Base-by-base conservation (phyloP, 2,797 vertebrate genomes). In the Gymnothorax reevesii region DNA sequence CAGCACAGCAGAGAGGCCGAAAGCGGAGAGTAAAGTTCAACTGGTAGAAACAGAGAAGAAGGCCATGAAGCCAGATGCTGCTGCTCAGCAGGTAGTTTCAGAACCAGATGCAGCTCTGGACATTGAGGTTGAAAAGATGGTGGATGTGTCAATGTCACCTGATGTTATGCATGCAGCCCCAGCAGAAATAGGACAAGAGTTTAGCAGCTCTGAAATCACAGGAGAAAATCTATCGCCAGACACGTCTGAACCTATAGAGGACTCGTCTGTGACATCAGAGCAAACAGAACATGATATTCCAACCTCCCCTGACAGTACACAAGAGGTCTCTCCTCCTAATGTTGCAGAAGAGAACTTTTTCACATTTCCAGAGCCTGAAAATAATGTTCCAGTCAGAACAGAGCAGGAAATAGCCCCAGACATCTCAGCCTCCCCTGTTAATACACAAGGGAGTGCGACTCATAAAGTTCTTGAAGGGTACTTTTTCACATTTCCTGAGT, bases 11-110 rank as follows among this genome's bases (percentile, higher is more conserved):
- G 94, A 90, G 90, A 94, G 89, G 27, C 62, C 94, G 91, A 94
- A 94, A 90, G 92, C 96, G 93, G 93, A 90, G 88, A 93, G 94
- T 90, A 22, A 7, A 59, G 42, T 80, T 27, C 92, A 92, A 92
- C 20, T 91, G 80, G 49, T 82, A 33, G 57, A 87, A 6, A 83
- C 83, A 90, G 87, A 88, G 25, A 64, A 88, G 17, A 92, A 91
- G 57, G 89, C 66, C 87, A 89, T 86, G 90, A 92, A 91, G 85
- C 88, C 90, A 22, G 79, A 90, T 90, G 66, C 91, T 94, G 60
- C 89, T 92, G 86, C 17, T 79, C 94, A 59, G 84, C 66, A 92
- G 89, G 92, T 96, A 93, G 91, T 88, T 22, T 80, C 89, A 27
- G 27, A 90, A 87, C 75, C 87, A 91, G 89, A 82, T 57, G 66